Percentiles rank a stretch among this genome's conserved stretches.
phyloP scores from a whole-genome alignment of 2,888 invertebrate species.

The Strigamia crassipes region DNA sequence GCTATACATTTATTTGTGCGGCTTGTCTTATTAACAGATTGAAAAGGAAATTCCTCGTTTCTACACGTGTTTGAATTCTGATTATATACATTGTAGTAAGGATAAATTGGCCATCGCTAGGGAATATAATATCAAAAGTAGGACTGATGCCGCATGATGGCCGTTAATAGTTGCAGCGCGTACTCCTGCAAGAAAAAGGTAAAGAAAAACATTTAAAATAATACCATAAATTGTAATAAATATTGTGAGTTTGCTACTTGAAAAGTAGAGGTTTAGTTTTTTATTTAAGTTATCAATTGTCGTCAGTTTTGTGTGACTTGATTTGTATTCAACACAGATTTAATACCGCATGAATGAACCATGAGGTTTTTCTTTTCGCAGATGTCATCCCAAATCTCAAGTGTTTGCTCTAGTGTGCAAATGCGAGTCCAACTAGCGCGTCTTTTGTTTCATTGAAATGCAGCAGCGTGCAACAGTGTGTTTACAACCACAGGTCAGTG shows the following conservation, averaged over 20 bases:
- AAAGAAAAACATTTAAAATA: no score
- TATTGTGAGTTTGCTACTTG: no score
- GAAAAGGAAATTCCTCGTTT: slow-evolving; percentile 5
- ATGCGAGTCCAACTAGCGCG: no score
- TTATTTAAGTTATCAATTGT: neutral
- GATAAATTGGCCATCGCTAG: neutral
- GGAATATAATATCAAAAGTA: neutral
- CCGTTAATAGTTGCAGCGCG: neutral
- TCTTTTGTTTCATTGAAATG: no score
- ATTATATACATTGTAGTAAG: neutral
- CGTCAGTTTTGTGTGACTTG: neutral
- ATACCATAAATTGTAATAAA: no score
- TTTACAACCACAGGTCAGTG: no score
- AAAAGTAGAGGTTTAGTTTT: neutral
- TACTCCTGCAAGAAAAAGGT: neutral
- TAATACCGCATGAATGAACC: neutral
- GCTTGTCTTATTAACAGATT: slow-evolving; percentile 6
- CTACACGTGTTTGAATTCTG: neutral
- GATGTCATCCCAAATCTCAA: neutral
- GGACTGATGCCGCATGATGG: neutral
- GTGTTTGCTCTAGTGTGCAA: neutral
- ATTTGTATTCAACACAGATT: neutral
- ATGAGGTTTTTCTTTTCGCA: neutral
- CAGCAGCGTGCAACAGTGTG: no score
- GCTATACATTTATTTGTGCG: slow-evolving; percentile 11